These are phyloP conservation scores for Pachyuromys duprasi DNA, from an alignment of 2,797 vertebrate genomes.

Conservation along the genomic window DNA sequence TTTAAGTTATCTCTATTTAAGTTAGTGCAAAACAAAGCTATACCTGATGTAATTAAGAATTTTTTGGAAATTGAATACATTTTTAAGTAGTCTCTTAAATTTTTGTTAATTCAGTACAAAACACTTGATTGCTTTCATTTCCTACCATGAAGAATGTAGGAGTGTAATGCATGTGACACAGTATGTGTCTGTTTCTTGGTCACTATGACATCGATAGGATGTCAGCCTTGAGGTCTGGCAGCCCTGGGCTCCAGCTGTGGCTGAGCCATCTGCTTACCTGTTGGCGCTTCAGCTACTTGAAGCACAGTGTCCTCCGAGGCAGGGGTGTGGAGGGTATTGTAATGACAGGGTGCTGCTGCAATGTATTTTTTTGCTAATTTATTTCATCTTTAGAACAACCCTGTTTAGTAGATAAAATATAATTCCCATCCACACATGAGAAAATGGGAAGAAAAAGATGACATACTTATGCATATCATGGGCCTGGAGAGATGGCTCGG, in stretches of 20 bases:
- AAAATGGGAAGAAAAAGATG: constrained; percentile 50
- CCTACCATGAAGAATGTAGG: neutral
- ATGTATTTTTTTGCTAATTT: neutral
- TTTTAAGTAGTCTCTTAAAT: constrained; percentile 42
- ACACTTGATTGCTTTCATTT: constrained; percentile 16
- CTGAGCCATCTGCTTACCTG: neutral
- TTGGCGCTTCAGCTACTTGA: constrained; percentile 13
- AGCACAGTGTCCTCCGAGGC: neutral
- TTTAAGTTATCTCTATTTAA: neutral
- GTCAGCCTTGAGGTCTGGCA: neutral
- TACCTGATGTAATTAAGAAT: constrained; percentile 5
- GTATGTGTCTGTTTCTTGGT: neutral
- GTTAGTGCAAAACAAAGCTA: constrained; percentile 21
- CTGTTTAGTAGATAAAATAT: constrained; percentile 7
- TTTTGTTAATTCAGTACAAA: constrained; percentile 20
- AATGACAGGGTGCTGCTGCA: neutral
- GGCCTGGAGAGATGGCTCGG: no score
- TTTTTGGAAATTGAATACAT: neutral
- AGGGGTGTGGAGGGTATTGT: neutral
- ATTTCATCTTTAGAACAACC: constrained; percentile 55
- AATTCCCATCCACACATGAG: constrained; percentile 28
- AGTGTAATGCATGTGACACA: neutral
- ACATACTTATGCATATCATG: constrained; percentile 8
- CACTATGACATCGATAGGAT: neutral
- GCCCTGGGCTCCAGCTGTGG: neutral